A percentile compares a stretch with the other conserved stretches of the same genome.
Evolutionary conservation across 1,140 invertebrate species (phyloP).

Genomic region (Hypsibius dujardini): DNA sequence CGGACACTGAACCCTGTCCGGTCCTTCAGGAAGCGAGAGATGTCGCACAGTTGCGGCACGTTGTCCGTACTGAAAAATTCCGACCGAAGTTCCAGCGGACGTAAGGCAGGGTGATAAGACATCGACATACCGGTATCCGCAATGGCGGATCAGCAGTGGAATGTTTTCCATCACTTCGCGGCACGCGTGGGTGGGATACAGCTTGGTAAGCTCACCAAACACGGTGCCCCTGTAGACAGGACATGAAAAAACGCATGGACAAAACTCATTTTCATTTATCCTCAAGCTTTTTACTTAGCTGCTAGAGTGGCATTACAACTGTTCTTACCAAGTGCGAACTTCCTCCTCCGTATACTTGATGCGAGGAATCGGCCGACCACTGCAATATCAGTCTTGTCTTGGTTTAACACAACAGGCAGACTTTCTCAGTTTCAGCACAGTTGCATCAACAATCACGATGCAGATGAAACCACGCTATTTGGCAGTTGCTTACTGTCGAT

Average conservation of each 20-base stretch:
- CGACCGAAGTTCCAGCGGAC: no score
- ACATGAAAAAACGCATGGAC: no score
- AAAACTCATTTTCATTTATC: no score
- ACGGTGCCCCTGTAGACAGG: constrained; percentile 67
- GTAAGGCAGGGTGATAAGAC: no score
- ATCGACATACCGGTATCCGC: constrained; percentile 62
- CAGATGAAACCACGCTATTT: no score
- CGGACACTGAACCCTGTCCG: constrained; percentile 83
- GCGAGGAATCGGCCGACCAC: constrained; percentile 76
- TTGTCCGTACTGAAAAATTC: constrained; percentile 50
- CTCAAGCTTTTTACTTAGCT: no score
- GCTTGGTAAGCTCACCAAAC: constrained; percentile 68
- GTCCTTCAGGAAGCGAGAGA: constrained; percentile 75
- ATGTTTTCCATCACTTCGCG: constrained; percentile 88
- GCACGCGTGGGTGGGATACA: constrained; percentile 81
- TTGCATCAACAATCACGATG: no score
- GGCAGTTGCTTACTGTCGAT: constrained; percentile 71
- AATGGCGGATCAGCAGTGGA: constrained; percentile 79
- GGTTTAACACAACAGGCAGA: no score
- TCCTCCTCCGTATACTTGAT: constrained; percentile 82
- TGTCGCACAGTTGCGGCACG: constrained; percentile 78
- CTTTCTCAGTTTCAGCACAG: no score
- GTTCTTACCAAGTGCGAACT: constrained; percentile 74
- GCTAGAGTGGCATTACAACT: neutral
- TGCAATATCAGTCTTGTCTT: constrained; percentile 41